Conservation (phyloP, 2,888 invertebrate species). For the Dendrolimus houi region DNA sequence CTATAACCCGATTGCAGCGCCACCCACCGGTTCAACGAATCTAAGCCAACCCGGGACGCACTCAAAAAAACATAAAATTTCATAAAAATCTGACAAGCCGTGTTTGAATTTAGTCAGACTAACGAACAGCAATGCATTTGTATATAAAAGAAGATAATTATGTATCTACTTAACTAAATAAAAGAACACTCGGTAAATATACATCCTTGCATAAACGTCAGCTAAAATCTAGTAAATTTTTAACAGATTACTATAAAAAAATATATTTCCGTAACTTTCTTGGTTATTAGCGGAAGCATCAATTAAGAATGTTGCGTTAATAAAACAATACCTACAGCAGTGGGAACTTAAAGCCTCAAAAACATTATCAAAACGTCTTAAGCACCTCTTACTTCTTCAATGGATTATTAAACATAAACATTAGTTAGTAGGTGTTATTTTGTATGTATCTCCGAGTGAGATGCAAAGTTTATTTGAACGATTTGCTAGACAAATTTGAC, state of each 20-base stretch:
- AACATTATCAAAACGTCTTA: constrained; percentile 24
- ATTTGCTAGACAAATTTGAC: constrained; percentile 64
- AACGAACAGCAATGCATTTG: no score
- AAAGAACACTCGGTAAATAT: no score
- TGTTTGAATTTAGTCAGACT: no score
- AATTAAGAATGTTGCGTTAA: constrained; percentile 58
- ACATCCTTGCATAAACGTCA: no score
- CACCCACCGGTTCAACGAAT: no score
- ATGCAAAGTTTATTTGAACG: constrained; percentile 42
- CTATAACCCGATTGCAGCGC: no score
- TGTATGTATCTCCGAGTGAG: constrained; percentile 2
- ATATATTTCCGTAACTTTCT: constrained; percentile 12
- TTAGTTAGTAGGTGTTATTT: constrained; percentile 6
- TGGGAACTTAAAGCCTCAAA: constrained; percentile 29
- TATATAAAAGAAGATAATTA: no score
- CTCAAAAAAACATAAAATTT: no score
- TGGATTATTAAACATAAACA: constrained; percentile 11
- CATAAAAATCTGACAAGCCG: no score
- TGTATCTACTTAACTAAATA: no score
- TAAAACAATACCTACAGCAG: constrained; percentile 55
- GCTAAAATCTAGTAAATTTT: no score
- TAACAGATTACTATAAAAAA: neutral
- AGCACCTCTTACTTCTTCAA: constrained; percentile 6
- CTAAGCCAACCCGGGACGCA: no score
- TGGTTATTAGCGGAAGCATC: constrained; percentile 50